These are phyloP conservation scores for Diplodus puntazzo DNA, from an alignment of 2,797 vertebrate genomes.

Conservation along the genomic window DNA sequence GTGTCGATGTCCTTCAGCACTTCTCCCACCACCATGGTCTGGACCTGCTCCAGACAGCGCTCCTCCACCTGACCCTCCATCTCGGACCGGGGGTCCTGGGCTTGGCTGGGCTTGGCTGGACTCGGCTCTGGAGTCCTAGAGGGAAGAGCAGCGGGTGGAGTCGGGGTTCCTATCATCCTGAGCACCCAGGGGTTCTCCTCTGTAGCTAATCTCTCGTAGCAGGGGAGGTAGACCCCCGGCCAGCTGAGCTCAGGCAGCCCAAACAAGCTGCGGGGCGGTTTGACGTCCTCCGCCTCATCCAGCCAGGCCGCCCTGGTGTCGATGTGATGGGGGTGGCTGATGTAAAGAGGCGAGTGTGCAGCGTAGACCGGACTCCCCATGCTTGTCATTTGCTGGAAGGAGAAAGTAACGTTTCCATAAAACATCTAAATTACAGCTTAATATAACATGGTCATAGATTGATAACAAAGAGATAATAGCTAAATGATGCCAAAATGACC, in stretches of 20 bases:
- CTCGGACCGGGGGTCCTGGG: constrained; percentile 71
- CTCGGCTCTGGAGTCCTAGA: constrained; percentile 72
- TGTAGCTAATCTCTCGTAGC: constrained; percentile 85
- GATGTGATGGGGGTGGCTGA: constrained; percentile 74
- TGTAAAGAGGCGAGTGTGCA: constrained; percentile 60
- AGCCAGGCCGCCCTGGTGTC: constrained; percentile 79
- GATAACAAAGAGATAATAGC: too few relatives aligned
- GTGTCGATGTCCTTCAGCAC: constrained; percentile 97
- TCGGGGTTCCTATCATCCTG: constrained; percentile 76
- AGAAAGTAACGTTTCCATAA: constrained; percentile 8
- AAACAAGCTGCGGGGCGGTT: constrained; percentile 73
- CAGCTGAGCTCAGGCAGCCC: constrained; percentile 84
- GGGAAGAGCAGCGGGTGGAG: constrained; percentile 13
- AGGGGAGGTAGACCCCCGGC: constrained; percentile 87
- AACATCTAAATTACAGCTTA: too few relatives aligned
- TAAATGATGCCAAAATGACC: too few relatives aligned
- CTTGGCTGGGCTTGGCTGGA: constrained; percentile 86
- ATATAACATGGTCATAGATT: too few relatives aligned
- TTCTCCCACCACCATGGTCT: constrained; percentile 95
- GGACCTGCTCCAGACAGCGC: constrained; percentile 93
- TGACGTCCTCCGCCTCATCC: constrained; percentile 80
- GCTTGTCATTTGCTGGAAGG: constrained; percentile 39
- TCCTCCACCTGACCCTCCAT: constrained; percentile 90
- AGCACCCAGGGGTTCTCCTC: constrained; percentile 85
- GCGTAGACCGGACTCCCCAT: constrained; percentile 89